Conservation (phyloP, 2,113 vertebrate genomes). For the human (Homo sapiens) region GRCh38 chr2:213240001-213240500, state of each 20-base stretch:
- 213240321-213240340: conserved; percentile 11
- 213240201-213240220: background rate
- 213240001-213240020: too few species aligned
- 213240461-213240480: background rate
- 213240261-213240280: conserved; percentile 14
- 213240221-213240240: background rate
- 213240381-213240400: background rate
- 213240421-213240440: background rate
- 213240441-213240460: background rate
- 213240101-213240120: too few species aligned
- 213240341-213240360: conserved; percentile 29
- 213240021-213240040: too few species aligned
- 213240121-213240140: too few species aligned
- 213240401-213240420: background rate
- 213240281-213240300: background rate
- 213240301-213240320: background rate
- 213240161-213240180: too few species aligned
- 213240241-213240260: conserved; percentile 9
- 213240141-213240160: too few species aligned
- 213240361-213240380: background rate
- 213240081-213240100: too few species aligned
- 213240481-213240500: background rate
- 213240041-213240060: too few species aligned
- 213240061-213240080: too few species aligned
- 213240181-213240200: background rate